Base-by-base conservation (phyloP, 2,797 vertebrate genomes). In the Perodicticus potto region DNA sequence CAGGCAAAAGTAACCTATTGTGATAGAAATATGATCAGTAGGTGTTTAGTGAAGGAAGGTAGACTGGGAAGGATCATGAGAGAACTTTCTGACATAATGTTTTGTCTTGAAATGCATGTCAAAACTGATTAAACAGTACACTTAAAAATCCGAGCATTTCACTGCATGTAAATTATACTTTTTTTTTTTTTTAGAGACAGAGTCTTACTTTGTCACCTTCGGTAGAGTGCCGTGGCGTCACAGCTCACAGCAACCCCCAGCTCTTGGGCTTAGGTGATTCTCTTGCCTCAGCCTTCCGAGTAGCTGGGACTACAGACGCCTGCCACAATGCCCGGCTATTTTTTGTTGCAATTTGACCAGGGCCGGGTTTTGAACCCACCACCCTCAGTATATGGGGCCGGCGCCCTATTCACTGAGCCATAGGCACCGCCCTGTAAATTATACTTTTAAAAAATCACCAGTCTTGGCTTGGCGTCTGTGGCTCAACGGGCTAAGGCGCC, bases 101-200 rank as follows among this genome's bases (percentile, higher is more conserved):
- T 83, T 67, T 65, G 25, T 81, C 49, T 89, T 80, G 7, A 90
- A 87, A 72, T 73, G 65, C 37, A 49, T 70, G 61, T 65, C 43
- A 86, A 96, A 96, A 86, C 22, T n/a, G 22, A 63, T 59, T 88
- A 73, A 83, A 76, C n/a, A 29, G 27, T 87, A 69, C 22, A 70
- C 32, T 78, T 92, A 78, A 93, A 92, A 88, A 89, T 67, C 37
- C 70, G n/a, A 93, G 69, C 67, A 81, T 70, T 87, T 91, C 57
- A 45, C 14, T 76, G 27, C 11, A 81, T 49, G 25, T 86, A 92
- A 73, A 69, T 83, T 78, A 92, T 69, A 55, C 45, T 32, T 65
- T 87, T n/a, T n/a, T 59, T 49, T 49, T 11, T 49, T 49, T 49
- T 49, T 3, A 49, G 45, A 49, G 45, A 49, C 45, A 49, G 12